Base-by-base conservation (phyloP, 2,888 invertebrate species). In the Pyralis farinalis region DNA sequence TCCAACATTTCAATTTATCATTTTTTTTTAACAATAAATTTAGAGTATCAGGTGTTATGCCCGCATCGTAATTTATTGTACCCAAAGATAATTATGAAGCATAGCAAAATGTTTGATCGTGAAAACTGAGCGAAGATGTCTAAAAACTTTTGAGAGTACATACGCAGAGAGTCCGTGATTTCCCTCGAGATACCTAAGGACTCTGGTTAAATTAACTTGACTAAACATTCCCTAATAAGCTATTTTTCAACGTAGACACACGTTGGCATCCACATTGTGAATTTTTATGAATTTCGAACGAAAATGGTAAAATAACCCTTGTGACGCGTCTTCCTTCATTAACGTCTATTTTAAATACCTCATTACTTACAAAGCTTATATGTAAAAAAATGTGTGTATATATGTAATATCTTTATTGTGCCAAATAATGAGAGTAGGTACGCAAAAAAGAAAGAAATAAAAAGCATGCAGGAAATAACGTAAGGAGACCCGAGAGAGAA, bases 191-290 rank as follows among this genome's bases (percentile, higher is more conserved):
- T 64, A 58, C 61, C 62, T 64, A 57, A 68, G 64, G 70, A 74
- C 70, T 68, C 73, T 71, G 71, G 74, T 74, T 74, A 79, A 84
- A 85, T 85, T 81, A 83, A 71, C 72, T 75, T 55, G 63, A 68
- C 79, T 83, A 82, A 84, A 82, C 76, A 83, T 81, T 71, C 60
- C 73, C 71, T 79, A 79, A 79, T 78, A 76, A 77, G 69, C 67
- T 71, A 80, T 78, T 80, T 80, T 70, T 75, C 77, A 78, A 66
- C 65, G 73, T 62, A 61, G 67, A 69, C 63, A 64, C 60, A 63
- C 50, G 64, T 62, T 21, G 7, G 21, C 7, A 5, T 3, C 7
- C 7, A 4, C 25, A 7, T 25, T 25, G 3, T 7, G n/a, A n/a
- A n/a, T n/a, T n/a, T n/a, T n/a, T n/a, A n/a, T n/a, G n/a, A n/a